phyloP scores from a whole-genome alignment of 2,888 invertebrate genomes.

The Drosophila acutilabella region DNA sequence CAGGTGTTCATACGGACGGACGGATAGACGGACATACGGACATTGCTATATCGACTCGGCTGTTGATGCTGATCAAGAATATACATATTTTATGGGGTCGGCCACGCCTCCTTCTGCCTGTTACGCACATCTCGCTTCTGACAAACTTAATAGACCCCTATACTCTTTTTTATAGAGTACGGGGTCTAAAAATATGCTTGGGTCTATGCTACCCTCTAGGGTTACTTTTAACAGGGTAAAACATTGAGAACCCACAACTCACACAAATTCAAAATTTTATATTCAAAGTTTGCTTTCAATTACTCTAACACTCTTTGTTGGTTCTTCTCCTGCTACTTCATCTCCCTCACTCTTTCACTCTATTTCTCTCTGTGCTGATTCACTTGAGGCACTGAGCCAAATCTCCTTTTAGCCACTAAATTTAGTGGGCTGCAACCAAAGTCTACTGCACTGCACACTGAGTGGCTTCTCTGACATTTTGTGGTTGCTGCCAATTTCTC shows the following conservation, averaged over 20 bases:
- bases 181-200: too few relatives aligned
- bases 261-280: neutral
- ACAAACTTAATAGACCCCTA: too few relatives aligned
- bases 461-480: slow-evolving; percentile 54
- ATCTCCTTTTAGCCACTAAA: slow-evolving; percentile 40
- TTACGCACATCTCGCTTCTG: too few relatives aligned
- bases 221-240: too few relatives aligned
- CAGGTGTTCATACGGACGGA: too few relatives aligned
- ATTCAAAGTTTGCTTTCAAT: neutral
- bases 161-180: too few relatives aligned
- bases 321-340: neutral
- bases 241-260: too few relatives aligned
- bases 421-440: slow-evolving; percentile 59
- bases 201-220: neutral
- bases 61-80: too few relatives aligned
- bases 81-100: too few relatives aligned
- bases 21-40: too few relatives aligned
- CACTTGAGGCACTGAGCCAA: slow-evolving; percentile 43
- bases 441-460: slow-evolving; percentile 33
- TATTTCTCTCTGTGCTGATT: neutral
- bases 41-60: too few relatives aligned
- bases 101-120: too few relatives aligned
- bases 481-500: slow-evolving; percentile 67
- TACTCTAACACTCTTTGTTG: neutral
- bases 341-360: neutral